Evolutionary conservation across 1,140 invertebrate species (phyloP).

Genomic region (Portunus trituberculatus): DNA sequence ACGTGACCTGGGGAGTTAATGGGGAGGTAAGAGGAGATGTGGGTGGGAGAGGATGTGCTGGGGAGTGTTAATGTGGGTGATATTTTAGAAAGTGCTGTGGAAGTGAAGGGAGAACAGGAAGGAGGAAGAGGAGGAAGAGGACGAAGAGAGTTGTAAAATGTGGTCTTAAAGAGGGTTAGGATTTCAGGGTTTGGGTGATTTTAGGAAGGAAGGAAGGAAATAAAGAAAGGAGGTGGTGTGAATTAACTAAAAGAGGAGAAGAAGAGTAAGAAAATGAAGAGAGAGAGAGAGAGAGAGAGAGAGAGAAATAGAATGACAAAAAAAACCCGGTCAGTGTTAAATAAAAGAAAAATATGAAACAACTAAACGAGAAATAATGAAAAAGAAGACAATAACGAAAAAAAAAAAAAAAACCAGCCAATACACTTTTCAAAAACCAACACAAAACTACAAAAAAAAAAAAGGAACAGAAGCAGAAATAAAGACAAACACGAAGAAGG

Average conservation of each 20-base stretch:
- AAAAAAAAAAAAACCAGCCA: neutral
- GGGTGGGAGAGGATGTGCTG: no score
- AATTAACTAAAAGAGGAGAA: neutral
- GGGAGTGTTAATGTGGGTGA: no score
- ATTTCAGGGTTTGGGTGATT: neutral
- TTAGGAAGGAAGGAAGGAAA: neutral
- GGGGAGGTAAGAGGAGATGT: neutral
- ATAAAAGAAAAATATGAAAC: no score
- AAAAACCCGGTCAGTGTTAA: no score
- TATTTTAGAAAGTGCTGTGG: no score
- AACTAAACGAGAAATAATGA: no score
- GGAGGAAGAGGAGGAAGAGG: no score
- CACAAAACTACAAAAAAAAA: neutral
- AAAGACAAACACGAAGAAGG: neutral
- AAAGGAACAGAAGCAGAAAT: neutral
- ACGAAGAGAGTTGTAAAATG: neutral
- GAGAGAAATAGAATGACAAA: neutral
- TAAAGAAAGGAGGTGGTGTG: neutral
- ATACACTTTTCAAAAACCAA: neutral
- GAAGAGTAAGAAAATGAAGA: neutral
- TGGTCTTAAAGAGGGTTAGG: neutral
- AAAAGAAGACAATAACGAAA: neutral
- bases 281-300: conserved; percentile 18
- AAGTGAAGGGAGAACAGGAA: no score
- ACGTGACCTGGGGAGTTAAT: neutral